A percentile compares a stretch with the other conserved stretches of the same genome.
phyloP scores from a whole-genome alignment of 2,797 vertebrate species.

The Hylomyscus alleni region DNA sequence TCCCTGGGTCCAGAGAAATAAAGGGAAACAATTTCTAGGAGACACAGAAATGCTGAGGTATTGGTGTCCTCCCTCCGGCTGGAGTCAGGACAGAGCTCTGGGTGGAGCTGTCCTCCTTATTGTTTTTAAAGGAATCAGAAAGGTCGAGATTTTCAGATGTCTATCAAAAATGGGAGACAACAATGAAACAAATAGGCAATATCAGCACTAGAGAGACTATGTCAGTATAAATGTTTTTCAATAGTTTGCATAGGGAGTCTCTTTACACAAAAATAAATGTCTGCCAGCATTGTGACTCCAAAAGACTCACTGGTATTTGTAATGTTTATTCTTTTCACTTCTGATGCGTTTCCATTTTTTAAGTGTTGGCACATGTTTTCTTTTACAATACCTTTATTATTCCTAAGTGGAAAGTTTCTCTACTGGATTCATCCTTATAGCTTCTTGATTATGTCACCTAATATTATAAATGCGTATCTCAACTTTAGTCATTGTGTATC shows the following conservation, averaged over 20 bases:
- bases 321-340: too few species aligned
- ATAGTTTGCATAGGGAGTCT: not conserved
- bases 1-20: too few species aligned
- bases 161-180: not conserved
- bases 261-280: not conserved
- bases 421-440: not conserved
- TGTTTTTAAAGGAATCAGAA: not conserved
- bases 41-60: not conserved
- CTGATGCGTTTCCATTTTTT: not conserved
- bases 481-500: not conserved
- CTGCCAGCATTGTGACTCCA: not conserved
- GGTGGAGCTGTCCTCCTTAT: not conserved
- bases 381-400: not conserved
- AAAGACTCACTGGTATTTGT: not conserved
- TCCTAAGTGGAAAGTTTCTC: not conserved
- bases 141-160: not conserved
- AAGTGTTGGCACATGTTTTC: not conserved
- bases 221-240: not conserved
- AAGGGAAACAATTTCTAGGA: not conserved
- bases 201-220: not conserved
- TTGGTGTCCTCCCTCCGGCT: too few species aligned
- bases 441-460: not conserved
- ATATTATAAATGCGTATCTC: not conserved
- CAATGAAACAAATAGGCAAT: too few species aligned
- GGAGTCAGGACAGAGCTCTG: not conserved